Evolutionary conservation across 2,113 vertebrate genomes (phyloP).

Genomic region (Xiphias gladius): DNA sequence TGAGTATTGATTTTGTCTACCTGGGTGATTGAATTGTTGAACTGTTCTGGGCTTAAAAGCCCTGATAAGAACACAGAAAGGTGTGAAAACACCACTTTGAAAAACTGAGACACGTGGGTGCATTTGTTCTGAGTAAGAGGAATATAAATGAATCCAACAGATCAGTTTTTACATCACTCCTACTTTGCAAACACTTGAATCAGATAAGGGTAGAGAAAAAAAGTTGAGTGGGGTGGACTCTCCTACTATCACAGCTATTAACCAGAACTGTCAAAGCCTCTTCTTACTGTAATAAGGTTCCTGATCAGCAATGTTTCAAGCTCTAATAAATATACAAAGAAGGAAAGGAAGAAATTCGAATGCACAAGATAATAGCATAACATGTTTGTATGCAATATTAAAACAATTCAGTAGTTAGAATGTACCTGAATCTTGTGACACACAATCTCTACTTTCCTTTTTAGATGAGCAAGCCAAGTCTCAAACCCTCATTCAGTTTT

Average conservation of each 20-base stretch:
- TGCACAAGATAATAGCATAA: not conserved
- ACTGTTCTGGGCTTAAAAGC: constrained; percentile 37
- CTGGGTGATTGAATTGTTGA: constrained; percentile 49
- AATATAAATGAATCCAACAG: constrained; percentile 63
- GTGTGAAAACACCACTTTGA: constrained; percentile 67
- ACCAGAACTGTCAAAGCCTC: constrained; percentile 34
- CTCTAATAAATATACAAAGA: constrained; percentile 19
- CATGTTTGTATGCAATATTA: not conserved
- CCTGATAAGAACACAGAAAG: constrained; percentile 69
- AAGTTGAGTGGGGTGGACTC: constrained; percentile 50
- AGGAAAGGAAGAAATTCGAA: not conserved
- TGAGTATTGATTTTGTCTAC: constrained; percentile 55
- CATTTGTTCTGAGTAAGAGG: constrained; percentile 37
- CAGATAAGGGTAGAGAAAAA: constrained; percentile 65
- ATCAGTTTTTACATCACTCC: constrained; percentile 69
- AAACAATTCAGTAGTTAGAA: not conserved
- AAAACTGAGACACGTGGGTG: constrained; percentile 13
- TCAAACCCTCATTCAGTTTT: not conserved
- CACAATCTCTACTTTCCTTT: not conserved
- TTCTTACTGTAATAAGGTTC: not conserved
- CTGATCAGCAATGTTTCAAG: constrained; percentile 2
- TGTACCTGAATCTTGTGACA: not conserved
- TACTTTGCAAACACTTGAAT: constrained; percentile 73
- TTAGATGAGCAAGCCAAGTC: not conserved
- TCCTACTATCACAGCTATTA: constrained; percentile 29